phyloP scores from a whole-genome alignment of 2,797 vertebrate species.

The Sternotherus odoratus region DNA sequence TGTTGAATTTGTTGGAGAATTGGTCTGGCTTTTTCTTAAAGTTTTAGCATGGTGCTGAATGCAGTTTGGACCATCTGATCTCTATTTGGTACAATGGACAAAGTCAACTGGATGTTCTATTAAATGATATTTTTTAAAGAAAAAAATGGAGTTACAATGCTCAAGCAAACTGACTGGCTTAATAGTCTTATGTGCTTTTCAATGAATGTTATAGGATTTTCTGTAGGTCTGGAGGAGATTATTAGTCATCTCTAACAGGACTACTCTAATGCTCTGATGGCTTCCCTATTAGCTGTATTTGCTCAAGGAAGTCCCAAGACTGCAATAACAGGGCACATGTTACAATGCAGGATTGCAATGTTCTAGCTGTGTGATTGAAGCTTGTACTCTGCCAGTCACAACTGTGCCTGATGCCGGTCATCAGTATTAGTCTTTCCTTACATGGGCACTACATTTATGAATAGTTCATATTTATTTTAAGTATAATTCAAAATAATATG shows the following conservation, averaged over 20 bases:
- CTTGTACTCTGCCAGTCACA: not conserved
- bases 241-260: not conserved
- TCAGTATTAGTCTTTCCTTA: not conserved
- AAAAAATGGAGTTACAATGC: not conserved
- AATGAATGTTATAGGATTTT: not conserved
- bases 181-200: not conserved
- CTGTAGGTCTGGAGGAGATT: not conserved
- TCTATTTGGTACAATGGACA: not conserved
- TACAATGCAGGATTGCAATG: not conserved
- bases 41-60: not conserved
- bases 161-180: not conserved
- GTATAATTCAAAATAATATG: not conserved
- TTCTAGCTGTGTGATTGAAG: not conserved
- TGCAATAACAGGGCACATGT: not conserved
- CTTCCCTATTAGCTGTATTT: not conserved
- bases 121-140: not conserved
- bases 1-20: not conserved
- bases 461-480: not conserved
- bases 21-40: not conserved
- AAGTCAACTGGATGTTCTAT: not conserved
- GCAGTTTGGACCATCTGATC: not conserved
- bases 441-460: not conserved
- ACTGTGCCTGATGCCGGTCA: not conserved
- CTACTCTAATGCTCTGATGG: not conserved
- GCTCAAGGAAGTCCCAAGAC: not conserved